Base-by-base conservation (phyloP, 2,113 vertebrate species). In the Melanerpes aurifrons region DNA sequence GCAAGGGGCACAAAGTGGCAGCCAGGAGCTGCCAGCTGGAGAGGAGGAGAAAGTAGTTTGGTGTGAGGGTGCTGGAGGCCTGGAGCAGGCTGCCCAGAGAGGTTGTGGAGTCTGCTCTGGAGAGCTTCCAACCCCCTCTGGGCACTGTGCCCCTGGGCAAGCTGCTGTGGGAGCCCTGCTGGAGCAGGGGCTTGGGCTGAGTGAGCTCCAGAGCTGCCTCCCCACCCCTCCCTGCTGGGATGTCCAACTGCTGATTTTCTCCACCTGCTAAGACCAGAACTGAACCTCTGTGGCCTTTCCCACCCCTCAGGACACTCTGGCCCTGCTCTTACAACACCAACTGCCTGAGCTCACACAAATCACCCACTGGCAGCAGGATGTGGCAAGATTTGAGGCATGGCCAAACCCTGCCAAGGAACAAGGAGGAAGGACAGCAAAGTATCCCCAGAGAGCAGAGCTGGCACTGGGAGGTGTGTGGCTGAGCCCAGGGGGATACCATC, bases 211-310 rank as follows among this genome's bases (percentile, higher is more conserved):
- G 29, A 20, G 57, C 9, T 19, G 17, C 29, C 57, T 59, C 4
- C 57, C 57, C 15, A 31, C 9, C 56, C 10, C 28, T 8, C 28
- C 28, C 10, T 10, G 28, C 56, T 58, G 28, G 56, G 56, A 58
- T 58, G 29, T 58, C 29, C 56, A 26, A 26, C 26, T 22, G 6
- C 16, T 45, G 3, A 15, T 66, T 32, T 40, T 26, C 37, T 56
- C 0, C 0, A 3, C 11, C n/a, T 59, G 67, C 56, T 48, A 35
- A 19, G 43, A 47, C 0, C 2, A 18, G 31, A 43, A 45, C 58
- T 26, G 14, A 50, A 43, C 1, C 0, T 10, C 20, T 20, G 13
- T 2, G 20, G 32, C 25, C 43, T 70, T 17, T 71, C 18, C 67
- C n/a, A 59, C 16, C 31, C 4, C 31, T 11, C 2, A 28, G 37